Conservation (phyloP, 2,888 invertebrate species). For the Zootermopsis nevadensis region DNA sequence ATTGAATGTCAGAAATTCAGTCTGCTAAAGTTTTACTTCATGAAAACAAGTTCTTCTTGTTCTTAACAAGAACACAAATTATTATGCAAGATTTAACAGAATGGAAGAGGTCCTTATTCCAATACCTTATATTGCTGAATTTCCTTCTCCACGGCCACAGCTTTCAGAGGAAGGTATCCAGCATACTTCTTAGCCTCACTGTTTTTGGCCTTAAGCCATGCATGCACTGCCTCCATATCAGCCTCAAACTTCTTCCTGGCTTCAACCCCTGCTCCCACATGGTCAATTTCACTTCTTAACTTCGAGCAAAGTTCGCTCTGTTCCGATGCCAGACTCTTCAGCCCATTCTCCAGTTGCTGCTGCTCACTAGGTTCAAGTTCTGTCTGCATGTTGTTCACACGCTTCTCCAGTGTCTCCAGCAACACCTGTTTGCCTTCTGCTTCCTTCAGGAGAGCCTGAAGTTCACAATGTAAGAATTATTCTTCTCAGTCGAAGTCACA, state of each 20-base stretch:
- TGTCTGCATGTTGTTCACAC: constrained; percentile 84
- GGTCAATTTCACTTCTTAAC: constrained; percentile 79
- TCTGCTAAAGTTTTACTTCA: too few relatives aligned
- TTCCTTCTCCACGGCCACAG: constrained; percentile 85
- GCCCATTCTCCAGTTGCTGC: constrained; percentile 78
- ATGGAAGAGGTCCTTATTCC: too few relatives aligned
- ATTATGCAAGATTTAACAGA: too few relatives aligned
- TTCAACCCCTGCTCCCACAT: constrained; percentile 73
- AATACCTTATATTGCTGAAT: constrained; percentile 75
- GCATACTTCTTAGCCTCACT: constrained; percentile 81
- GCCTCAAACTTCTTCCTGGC: constrained; percentile 79
- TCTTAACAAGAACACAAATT: too few relatives aligned
- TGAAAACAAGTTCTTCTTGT: too few relatives aligned
- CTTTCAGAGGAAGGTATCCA: constrained; percentile 82
- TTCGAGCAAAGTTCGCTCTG: constrained; percentile 79
- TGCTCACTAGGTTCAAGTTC: constrained; percentile 89
- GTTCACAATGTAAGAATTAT: too few relatives aligned
- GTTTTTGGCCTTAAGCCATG: constrained; percentile 83
- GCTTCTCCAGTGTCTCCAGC: constrained; percentile 84
- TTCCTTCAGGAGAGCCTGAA: constrained; percentile 78
- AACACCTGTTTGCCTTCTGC: constrained; percentile 85
- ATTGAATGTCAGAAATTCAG: too few relatives aligned
- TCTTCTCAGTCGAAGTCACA: too few relatives aligned
- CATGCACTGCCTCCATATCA: constrained; percentile 80
- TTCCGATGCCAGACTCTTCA: constrained; percentile 78